These are phyloP conservation scores for Ispidina lecontei DNA, from an alignment of 2,797 vertebrate genomes.

Conservation along the genomic window DNA sequence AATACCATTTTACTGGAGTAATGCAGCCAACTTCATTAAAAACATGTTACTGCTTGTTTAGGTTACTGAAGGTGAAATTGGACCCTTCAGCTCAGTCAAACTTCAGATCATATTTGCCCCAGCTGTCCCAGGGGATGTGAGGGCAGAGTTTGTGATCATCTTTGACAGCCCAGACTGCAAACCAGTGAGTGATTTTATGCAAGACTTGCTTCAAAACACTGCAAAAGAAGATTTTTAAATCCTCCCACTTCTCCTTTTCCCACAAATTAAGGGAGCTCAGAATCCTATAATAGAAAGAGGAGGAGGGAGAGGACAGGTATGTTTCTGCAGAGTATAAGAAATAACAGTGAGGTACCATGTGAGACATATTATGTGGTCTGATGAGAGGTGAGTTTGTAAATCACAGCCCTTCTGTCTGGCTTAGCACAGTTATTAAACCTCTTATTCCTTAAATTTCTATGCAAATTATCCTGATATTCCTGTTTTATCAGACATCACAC, in stretches of 20 bases:
- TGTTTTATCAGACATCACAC: not conserved
- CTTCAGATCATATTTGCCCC: conserved; percentile 88
- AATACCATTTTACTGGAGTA: not conserved
- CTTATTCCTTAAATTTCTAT: not conserved
- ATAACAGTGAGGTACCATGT: not conserved
- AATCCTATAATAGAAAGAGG: not conserved
- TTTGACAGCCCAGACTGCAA: conserved; percentile 83
- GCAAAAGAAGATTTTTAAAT: not conserved
- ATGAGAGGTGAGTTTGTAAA: not conserved
- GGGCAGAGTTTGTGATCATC: conserved; percentile 79
- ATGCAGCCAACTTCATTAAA: not conserved
- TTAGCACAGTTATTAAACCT: not conserved
- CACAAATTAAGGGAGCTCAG: not conserved
- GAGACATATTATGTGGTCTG: not conserved
- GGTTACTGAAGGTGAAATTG: conserved; percentile 84
- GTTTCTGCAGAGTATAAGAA: not conserved
- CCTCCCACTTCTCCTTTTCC: not conserved
- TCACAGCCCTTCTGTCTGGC: not conserved
- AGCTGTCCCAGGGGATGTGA: conserved; percentile 80
- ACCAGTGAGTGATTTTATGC: conserved; percentile 78
- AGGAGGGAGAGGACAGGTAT: not conserved
- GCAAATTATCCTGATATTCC: not conserved
- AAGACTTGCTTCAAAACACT: not conserved
- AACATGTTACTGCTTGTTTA: conserved; percentile 39
- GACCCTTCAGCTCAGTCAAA: conserved; percentile 84